Base-by-base conservation (phyloP, 1,140 invertebrate species). In the Drosophila littoralis region DNA sequence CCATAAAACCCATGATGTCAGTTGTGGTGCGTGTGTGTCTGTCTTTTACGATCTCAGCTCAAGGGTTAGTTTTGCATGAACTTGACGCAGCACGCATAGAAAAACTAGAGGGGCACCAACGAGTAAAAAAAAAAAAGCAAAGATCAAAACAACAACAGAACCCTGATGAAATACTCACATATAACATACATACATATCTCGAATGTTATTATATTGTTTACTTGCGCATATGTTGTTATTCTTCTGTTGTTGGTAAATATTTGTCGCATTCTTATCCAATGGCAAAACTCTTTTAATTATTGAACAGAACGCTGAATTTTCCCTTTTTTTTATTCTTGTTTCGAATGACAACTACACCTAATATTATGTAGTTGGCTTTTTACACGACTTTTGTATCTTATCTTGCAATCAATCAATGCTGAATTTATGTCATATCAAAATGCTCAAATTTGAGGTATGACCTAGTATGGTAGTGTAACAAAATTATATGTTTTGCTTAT, bases 381-480 rank as follows among this genome's bases (percentile, higher is more conserved):
- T 43, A 58, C 10, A 58, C 12, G 22, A 45, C 35, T 35, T n/a
- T 55, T 57, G 9, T 40, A 48, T 58, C 65, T 68, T 59, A 68
- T 59, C 65, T 12, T 28, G 42, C 28, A 48, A 59, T 59, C 54
- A 68, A 59, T 59, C 54, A 68, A 68, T 68, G 65, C 55, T 42
- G 28, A 51, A 68, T 43, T 60, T 43, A 60, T 51, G 65, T 28
- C 45, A 50, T 59, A 68, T 68, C 57, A 42, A 33, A 59, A 38
- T 67, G 4, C 10, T 40, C 15, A 17, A 58, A 55, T 59, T 28
- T 59, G 22, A 45, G 28, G 40, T 46, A 50, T 38, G 36, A 50
- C 58, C 59, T 22, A n/a, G 7, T 52, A 8, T 10, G 8, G 12
- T 9, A 43, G 12, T 12, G 15, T 10, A 45, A 35, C 42, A 7